phyloP scores from a whole-genome alignment of 2,113 vertebrate species.

The Phaetusa simplex region DNA sequence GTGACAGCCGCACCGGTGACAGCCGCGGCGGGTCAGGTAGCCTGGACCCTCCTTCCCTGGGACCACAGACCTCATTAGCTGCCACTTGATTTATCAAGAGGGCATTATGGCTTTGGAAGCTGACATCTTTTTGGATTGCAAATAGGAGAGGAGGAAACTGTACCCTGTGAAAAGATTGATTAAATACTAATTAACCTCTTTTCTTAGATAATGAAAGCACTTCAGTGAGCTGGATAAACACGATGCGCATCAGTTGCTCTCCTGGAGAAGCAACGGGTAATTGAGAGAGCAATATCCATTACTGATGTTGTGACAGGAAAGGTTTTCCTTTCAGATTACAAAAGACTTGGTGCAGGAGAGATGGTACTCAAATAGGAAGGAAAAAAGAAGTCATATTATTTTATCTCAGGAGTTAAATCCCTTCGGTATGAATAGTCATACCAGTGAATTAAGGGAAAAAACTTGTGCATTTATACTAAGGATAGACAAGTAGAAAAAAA shows the following conservation, averaged over 20 bases:
- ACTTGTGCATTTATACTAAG: neutral
- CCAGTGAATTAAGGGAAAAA: neutral
- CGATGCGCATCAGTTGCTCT: slow-evolving; percentile 63
- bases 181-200: slow-evolving; percentile 70
- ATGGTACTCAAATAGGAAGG: slow-evolving; percentile 6
- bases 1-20: slow-evolving; percentile 67
- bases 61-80: slow-evolving; percentile 61
- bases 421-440: neutral
- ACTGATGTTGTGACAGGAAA: slow-evolving; percentile 45
- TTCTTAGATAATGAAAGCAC: slow-evolving; percentile 68
- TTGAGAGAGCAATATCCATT: slow-evolving; percentile 64
- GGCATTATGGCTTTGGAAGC: slow-evolving; percentile 48
- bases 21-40: slow-evolving; percentile 68
- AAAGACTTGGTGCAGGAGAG: slow-evolving; percentile 34
- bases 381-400: neutral
- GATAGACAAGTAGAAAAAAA: neutral
- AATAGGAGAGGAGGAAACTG: slow-evolving; percentile 66
- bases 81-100: slow-evolving; percentile 75
- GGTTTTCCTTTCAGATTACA: slow-evolving; percentile 55
- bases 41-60: slow-evolving; percentile 29
- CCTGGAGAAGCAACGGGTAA: slow-evolving; percentile 46
- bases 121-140: slow-evolving; percentile 66
- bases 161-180: slow-evolving; percentile 70
- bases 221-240: slow-evolving; percentile 65
- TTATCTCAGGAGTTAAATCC: neutral